Conservation (phyloP, 2,113 vertebrate genomes). For the Girardinichthys multiradiatus region DNA sequence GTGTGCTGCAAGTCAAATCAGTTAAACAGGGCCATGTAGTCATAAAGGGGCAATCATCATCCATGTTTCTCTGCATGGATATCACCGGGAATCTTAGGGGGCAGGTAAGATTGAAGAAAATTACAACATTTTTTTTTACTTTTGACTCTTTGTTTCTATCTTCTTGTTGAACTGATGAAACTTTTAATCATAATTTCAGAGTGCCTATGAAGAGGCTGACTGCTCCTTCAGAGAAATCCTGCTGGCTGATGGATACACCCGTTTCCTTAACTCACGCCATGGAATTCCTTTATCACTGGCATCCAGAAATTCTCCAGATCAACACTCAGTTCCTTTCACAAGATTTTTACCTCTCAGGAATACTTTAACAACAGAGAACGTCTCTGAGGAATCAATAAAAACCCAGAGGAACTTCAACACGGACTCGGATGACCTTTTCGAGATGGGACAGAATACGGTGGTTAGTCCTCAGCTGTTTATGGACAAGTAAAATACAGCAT, state of each 20-base stretch:
- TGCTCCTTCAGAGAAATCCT: constrained; percentile 78
- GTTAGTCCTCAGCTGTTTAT: constrained; percentile 67
- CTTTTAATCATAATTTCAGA: constrained; percentile 47
- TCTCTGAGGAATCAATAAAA: constrained; percentile 17
- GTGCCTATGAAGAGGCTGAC: constrained; percentile 60
- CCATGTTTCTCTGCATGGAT: constrained; percentile 77
- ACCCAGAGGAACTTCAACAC: constrained; percentile 39
- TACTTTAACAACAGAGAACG: constrained; percentile 14
- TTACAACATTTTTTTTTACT: no score
- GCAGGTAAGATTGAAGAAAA: constrained; percentile 57
- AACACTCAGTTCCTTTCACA: constrained; percentile 56
- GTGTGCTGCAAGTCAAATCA: constrained; percentile 76
- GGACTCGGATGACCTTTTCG: constrained; percentile 69
- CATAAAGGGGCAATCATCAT: constrained; percentile 67
- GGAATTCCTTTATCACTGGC: constrained; percentile 70
- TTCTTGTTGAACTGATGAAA: not conserved
- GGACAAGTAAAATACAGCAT: constrained; percentile 35
- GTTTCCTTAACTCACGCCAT: constrained; percentile 70
- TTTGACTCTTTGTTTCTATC: not conserved
- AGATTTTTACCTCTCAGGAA: constrained; percentile 73
- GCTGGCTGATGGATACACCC: constrained; percentile 76
- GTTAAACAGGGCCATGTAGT: constrained; percentile 65
- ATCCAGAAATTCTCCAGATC: constrained; percentile 46
- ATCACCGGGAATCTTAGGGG: constrained; percentile 66
- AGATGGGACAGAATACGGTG: constrained; percentile 52